Evolutionary conservation across 1,140 invertebrate genomes (phyloP).

Genomic region (Limonius californicus): DNA sequence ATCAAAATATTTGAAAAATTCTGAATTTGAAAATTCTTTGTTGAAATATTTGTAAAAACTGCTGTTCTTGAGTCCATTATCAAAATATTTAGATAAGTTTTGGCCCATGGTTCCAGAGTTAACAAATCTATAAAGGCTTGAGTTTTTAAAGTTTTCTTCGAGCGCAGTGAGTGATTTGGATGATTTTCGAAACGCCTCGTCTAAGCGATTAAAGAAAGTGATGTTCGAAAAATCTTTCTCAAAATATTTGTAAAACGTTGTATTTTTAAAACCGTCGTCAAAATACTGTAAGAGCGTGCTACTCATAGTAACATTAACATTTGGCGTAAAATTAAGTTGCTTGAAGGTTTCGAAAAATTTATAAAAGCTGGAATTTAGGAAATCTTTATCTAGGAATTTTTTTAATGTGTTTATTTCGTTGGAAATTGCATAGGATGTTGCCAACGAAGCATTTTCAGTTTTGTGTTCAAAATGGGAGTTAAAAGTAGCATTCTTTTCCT

Average conservation of each 20-base stretch:
- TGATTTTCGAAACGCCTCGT: background rate
- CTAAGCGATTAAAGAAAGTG: background rate
- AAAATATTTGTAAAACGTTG: background rate
- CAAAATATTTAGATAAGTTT: background rate
- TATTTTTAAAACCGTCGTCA: too few species aligned
- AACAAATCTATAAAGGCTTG: background rate
- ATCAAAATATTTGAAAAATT: background rate
- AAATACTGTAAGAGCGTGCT: too few species aligned
- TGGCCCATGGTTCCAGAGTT: background rate
- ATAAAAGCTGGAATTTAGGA: slow-evolving; percentile 8
- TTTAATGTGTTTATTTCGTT: background rate
- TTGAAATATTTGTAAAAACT: background rate
- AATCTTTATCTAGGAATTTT: slow-evolving; percentile 1
- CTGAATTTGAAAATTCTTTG: background rate
- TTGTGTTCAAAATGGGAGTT: background rate
- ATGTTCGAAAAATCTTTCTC: background rate
- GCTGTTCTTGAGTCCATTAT: background rate
- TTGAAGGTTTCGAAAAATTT: slow-evolving; percentile 13
- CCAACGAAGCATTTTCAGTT: too few species aligned
- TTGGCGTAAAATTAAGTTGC: background rate
- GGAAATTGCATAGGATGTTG: background rate
- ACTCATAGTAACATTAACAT: too few species aligned
- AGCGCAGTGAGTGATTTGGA: too few species aligned
- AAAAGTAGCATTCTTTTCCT: background rate
- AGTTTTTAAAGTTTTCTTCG: too few species aligned